Percentiles rank a stretch among this genome's conserved stretches.
Evolutionary conservation across 2,888 invertebrate species (phyloP).

Genomic region (Nomada fucata): DNA sequence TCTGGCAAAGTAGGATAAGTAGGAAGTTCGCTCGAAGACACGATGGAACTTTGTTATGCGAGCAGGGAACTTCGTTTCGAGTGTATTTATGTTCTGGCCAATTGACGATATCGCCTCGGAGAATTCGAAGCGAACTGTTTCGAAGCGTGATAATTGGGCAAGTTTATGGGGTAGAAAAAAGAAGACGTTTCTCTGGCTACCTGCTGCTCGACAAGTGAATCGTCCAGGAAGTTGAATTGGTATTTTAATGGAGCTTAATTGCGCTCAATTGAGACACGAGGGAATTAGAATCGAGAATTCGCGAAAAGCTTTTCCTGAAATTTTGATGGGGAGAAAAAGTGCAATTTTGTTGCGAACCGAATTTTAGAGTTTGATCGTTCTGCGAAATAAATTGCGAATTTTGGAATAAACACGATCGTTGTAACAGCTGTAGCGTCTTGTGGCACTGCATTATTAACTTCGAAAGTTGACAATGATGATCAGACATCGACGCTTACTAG

Average conservation of each 20-base stretch:
- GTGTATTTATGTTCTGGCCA: slow-evolving; percentile 11
- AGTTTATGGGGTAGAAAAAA: slow-evolving; percentile 4
- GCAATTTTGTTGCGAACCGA: no score
- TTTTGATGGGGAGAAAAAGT: no score
- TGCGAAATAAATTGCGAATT: no score
- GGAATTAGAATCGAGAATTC: no score
- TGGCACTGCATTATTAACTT: no score
- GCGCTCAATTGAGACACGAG: no score
- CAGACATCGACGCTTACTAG: no score
- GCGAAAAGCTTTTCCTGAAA: no score
- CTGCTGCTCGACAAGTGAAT: not conserved
- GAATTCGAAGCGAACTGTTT: not conserved
- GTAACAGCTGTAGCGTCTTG: no score
- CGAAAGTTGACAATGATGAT: no score
- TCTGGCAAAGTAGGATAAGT: slow-evolving; percentile 35
- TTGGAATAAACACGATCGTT: no score
- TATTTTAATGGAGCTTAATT: slow-evolving; percentile 9
- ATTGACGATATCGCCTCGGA: not conserved
- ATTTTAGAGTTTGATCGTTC: no score
- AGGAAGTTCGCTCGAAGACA: slow-evolving; percentile 46
- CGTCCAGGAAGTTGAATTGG: not conserved
- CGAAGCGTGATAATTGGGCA: not conserved
- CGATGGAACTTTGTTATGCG: slow-evolving; percentile 23
- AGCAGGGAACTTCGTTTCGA: slow-evolving; percentile 29
- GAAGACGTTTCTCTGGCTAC: not conserved